Evolutionary conservation across 2,888 invertebrate genomes (phyloP).

Genomic region (Junonia oenone): DNA sequence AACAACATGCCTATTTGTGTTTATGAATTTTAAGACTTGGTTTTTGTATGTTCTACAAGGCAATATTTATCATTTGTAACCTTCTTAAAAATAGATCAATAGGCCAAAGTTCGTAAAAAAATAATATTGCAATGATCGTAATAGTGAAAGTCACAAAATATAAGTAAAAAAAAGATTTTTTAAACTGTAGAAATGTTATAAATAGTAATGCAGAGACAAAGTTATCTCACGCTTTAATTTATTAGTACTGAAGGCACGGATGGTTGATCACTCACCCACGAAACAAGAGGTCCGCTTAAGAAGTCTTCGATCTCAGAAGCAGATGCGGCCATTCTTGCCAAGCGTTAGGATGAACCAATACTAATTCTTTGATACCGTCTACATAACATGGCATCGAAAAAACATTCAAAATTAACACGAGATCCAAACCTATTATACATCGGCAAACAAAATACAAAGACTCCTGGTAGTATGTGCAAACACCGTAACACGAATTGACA

Average conservation of each 20-base stretch:
- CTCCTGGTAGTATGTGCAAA: slow-evolving; percentile 34
- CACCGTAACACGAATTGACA: slow-evolving; percentile 37
- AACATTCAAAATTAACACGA: slow-evolving; percentile 40
- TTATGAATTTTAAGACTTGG: too few species aligned
- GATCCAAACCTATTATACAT: slow-evolving; percentile 52
- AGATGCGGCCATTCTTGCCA: slow-evolving; percentile 80
- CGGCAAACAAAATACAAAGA: slow-evolving; percentile 51
- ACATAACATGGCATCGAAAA: slow-evolving; percentile 59
- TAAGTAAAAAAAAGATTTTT: neutral
- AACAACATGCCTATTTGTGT: too few species aligned
- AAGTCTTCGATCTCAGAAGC: slow-evolving; percentile 90
- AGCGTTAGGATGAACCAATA: slow-evolving; percentile 59
- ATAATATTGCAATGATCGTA: too few species aligned
- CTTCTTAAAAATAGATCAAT: too few species aligned
- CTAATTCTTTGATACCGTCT: slow-evolving; percentile 48
- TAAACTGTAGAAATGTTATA: slow-evolving; percentile 32
- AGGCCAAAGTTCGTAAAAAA: too few species aligned
- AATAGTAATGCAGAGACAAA: slow-evolving; percentile 50
- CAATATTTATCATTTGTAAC: too few species aligned
- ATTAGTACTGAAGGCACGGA: slow-evolving; percentile 42
- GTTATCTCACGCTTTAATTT: slow-evolving; percentile 56
- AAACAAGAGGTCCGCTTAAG: slow-evolving; percentile 89
- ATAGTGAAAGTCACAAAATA: too few species aligned
- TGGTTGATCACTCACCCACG: slow-evolving; percentile 86
- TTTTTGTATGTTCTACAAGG: too few species aligned